phyloP scores from a whole-genome alignment of 2,797 vertebrate species.

The Pelochelys cantorii region DNA sequence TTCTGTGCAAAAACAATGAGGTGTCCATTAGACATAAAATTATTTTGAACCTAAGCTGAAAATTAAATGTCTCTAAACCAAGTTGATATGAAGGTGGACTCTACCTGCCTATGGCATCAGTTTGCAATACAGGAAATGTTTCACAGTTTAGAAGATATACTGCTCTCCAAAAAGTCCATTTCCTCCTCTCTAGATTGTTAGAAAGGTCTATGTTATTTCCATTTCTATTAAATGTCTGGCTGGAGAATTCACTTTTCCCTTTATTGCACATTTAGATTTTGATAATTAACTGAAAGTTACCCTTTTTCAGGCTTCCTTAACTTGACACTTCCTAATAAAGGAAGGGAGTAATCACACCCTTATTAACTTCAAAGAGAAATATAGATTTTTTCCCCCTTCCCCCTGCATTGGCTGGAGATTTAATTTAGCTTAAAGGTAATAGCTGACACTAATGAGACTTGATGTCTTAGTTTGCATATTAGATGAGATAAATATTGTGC shows the following conservation, averaged over 20 bases:
- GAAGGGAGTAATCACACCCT: constrained; percentile 58
- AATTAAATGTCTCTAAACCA: background rate
- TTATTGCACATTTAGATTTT: background rate
- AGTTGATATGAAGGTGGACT: background rate
- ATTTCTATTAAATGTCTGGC: background rate
- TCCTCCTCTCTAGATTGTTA: background rate
- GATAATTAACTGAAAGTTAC: background rate
- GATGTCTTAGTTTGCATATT: constrained; percentile 82
- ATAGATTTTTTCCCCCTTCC: constrained; percentile 16
- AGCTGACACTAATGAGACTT: constrained; percentile 79
- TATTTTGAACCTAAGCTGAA: background rate
- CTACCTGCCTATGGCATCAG: background rate
- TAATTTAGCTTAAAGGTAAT: constrained; percentile 79
- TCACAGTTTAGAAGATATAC: constrained; percentile 5
- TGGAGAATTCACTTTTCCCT: background rate
- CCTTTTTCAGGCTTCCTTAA: background rate
- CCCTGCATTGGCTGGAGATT: constrained; percentile 71
- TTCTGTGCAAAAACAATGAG: background rate
- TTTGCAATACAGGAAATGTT: constrained; percentile 40
- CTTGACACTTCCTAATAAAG: constrained; percentile 51
- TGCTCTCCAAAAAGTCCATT: background rate
- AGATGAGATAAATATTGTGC: constrained; percentile 85
- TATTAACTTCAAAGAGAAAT: constrained; percentile 71
- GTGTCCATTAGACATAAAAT: background rate
- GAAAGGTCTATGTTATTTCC: background rate